These are phyloP conservation scores for Punctoribates punctum DNA, from an alignment of 2,888 invertebrate genomes.

Conservation along the genomic window DNA sequence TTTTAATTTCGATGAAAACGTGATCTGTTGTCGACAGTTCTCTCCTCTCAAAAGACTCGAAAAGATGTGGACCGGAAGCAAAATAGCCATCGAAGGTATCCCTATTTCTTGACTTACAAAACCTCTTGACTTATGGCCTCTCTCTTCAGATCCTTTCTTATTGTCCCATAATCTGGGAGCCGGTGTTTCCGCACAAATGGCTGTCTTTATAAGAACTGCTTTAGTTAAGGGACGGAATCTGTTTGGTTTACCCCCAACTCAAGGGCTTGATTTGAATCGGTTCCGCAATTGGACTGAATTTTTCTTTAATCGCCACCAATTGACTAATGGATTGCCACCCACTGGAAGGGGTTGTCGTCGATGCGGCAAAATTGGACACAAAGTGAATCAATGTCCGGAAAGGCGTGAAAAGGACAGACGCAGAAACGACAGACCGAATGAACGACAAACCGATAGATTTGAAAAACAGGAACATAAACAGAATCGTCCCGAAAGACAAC, in stretches of 20 bases:
- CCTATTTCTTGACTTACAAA: not conserved
- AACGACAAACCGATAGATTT: not conserved
- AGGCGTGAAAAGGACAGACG: not conserved
- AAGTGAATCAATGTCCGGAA: conserved; percentile 56
- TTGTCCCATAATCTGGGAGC: conserved; percentile 60
- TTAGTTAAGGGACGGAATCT: conserved; percentile 31
- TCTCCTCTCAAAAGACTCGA: conserved; percentile 57
- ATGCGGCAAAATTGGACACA: conserved; percentile 60
- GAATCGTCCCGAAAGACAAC: not conserved
- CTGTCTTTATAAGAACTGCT: conserved; percentile 31
- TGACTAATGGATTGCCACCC: conserved; percentile 56
- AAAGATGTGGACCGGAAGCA: conserved; percentile 59
- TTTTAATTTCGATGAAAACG: conserved; percentile 57
- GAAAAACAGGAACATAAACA: not conserved
- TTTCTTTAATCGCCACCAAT: conserved; percentile 52
- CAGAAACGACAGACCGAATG: too few relatives aligned
- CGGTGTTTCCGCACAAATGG: conserved; percentile 52
- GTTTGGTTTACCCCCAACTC: not conserved
- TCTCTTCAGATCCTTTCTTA: conserved; percentile 60
- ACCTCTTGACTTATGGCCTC: not conserved
- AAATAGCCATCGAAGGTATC: conserved; percentile 60
- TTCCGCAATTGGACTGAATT: conserved; percentile 49
- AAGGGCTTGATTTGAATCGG: conserved; percentile 46
- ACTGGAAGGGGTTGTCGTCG: conserved; percentile 58
- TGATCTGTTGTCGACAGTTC: conserved; percentile 57